These are phyloP conservation scores for Colistium nudipinnis DNA, from an alignment of 2,113 vertebrate species.

Conservation along the genomic window DNA sequence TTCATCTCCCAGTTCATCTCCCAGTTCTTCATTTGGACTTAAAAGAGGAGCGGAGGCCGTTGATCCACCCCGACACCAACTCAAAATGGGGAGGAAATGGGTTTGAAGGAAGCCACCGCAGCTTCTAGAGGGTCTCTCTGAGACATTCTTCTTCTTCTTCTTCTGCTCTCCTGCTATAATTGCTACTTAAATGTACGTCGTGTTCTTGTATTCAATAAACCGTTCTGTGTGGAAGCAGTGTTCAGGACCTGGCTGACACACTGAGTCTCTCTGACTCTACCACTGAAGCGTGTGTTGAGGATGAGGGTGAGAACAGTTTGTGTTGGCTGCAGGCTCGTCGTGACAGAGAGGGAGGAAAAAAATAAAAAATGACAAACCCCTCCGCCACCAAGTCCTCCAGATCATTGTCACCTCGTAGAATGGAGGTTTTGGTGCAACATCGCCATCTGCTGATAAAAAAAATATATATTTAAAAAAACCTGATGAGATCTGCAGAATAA, in stretches of 20 bases:
- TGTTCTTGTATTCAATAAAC: neutral
- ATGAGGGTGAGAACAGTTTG: conserved; percentile 26
- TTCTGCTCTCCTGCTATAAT: conserved; percentile 21
- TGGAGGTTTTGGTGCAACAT: conserved; percentile 48
- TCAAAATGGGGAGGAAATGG: conserved; percentile 34
- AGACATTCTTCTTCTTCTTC: conserved; percentile 13
- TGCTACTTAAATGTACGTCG: neutral
- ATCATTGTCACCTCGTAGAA: neutral
- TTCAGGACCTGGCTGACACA: neutral
- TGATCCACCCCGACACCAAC: conserved; percentile 43
- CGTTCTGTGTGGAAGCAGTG: neutral
- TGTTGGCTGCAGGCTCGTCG: conserved; percentile 34
- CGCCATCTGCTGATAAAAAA: conserved; percentile 77
- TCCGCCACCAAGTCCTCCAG: conserved; percentile 12
- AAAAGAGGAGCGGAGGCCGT: conserved; percentile 12
- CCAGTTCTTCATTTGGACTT: neutral
- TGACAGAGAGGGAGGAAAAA: conserved; percentile 16
- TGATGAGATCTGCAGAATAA: neutral
- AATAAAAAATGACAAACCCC: conserved; percentile 20
- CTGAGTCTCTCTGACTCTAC: conserved; percentile 2
- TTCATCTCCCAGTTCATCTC: conserved; percentile 29
- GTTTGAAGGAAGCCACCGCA: conserved; percentile 23
- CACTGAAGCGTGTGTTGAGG: conserved; percentile 9
- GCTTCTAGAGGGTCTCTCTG: conserved; percentile 26
- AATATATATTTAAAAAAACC: too few species aligned